Conservation (phyloP, 1,140 invertebrate species). For the Drosophila kanapiae region DNA sequence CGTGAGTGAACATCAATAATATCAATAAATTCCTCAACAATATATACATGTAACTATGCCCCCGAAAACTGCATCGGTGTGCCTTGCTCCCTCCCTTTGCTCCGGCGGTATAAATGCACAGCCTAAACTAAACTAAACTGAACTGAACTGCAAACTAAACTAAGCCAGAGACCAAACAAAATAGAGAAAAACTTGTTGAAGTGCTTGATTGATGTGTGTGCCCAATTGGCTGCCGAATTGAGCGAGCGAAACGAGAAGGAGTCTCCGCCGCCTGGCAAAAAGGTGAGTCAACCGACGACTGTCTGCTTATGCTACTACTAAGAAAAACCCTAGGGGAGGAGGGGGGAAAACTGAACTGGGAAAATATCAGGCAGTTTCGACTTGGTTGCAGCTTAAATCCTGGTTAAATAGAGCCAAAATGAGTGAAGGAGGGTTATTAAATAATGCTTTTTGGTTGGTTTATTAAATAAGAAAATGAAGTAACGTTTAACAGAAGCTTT, state of each 20-base stretch:
- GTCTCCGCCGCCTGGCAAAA: constrained; percentile 26
- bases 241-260: constrained; percentile 41
- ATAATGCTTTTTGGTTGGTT: no score
- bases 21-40: constrained; percentile 48
- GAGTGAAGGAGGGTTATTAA: not conserved
- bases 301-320: constrained; percentile 18
- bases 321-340: no score
- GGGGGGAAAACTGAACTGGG: constrained; percentile 1
- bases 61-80: constrained; percentile 18
- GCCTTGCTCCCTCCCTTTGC: constrained; percentile 13
- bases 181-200: constrained; percentile 61
- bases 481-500: no score
- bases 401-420: not conserved
- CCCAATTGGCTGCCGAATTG: constrained; percentile 49
- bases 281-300: constrained; percentile 47
- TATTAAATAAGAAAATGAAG: no score
- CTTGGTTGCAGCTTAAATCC: not conserved
- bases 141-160: constrained; percentile 29
- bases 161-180: constrained; percentile 54
- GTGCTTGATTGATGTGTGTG: constrained; percentile 52
- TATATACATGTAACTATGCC: constrained; percentile 39
- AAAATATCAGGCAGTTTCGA: constrained; percentile 7
- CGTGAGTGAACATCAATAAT: constrained; percentile 39
- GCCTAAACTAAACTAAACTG: constrained; percentile 3
- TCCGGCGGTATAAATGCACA: not conserved